Evolutionary conservation across 2,888 invertebrate genomes (phyloP).

Genomic region (Listrodromus nycthemerus): DNA sequence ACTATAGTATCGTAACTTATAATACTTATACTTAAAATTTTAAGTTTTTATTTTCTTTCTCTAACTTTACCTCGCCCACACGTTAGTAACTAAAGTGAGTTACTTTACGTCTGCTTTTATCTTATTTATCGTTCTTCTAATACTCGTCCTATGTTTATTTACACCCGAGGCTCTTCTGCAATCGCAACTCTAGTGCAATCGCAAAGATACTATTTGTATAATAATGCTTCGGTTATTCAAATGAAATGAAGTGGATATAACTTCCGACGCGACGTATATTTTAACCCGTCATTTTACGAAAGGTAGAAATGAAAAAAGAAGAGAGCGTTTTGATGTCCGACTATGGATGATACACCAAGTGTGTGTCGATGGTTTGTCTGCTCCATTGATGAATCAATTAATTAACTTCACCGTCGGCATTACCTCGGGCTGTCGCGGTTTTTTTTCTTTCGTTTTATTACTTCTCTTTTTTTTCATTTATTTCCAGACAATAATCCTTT

Average conservation of each 20-base stretch:
- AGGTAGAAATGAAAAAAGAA: constrained; percentile 6
- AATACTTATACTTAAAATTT: constrained; percentile 46
- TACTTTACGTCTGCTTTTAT: constrained; percentile 37
- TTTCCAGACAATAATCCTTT: constrained; percentile 26
- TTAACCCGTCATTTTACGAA: constrained; percentile 1
- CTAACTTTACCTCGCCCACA: constrained; percentile 25
- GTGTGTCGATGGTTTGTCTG: constrained; percentile 24
- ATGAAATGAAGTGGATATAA: background rate
- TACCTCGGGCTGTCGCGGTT: background rate
- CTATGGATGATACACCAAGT: constrained; percentile 16
- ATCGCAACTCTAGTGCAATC: constrained; percentile 25
- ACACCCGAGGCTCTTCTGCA: constrained; percentile 20
- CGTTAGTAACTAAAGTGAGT: constrained; percentile 43
- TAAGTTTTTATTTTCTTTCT: constrained; percentile 8
- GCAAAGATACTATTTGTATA: constrained; percentile 8
- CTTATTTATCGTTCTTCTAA: constrained; percentile 27
- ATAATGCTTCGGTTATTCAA: background rate
- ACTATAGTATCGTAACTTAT: constrained; percentile 60
- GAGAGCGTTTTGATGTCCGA: constrained; percentile 3
- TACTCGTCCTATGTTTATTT: constrained; percentile 50
- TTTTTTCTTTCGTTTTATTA: constrained; percentile 11
- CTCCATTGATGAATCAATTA: constrained; percentile 20
- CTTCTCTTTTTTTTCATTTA: constrained; percentile 12
- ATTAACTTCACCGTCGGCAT: background rate
- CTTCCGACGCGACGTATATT: background rate